Percentiles rank a stretch among this genome's conserved stretches.
Conservation (phyloP, 2,113 vertebrate species). For the Dicerorhinus sumatrensis region DNA sequence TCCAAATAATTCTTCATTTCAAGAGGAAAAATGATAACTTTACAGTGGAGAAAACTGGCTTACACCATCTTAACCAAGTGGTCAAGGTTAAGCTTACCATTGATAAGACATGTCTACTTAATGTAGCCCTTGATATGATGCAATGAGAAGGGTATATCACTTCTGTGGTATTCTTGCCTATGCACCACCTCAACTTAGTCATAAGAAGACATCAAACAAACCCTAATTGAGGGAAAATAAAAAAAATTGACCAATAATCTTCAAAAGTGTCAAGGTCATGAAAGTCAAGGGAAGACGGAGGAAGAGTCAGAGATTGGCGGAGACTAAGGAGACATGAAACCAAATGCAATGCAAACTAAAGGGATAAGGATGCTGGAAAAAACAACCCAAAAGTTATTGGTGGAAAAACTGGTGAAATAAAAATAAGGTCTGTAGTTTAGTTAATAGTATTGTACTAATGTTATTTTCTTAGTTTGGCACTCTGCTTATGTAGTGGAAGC, state of each 20-base stretch:
- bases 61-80: background rate
- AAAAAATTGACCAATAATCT: background rate
- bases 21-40: background rate
- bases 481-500: background rate
- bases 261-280: background rate
- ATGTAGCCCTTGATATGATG: background rate
- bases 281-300: background rate
- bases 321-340: background rate
- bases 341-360: background rate
- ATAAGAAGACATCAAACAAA: background rate
- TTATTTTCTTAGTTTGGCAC: background rate
- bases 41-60: background rate
- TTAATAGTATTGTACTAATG: background rate
- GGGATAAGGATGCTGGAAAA: background rate
- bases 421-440: background rate
- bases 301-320: background rate
- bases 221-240: background rate
- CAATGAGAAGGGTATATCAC: too few species aligned
- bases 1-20: background rate
- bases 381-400: background rate
- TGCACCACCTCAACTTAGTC: background rate
- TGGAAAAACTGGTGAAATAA: background rate
- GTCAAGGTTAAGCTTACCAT: background rate
- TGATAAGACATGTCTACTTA: background rate
- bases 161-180: background rate